Evolutionary conservation across 2,113 vertebrate species (phyloP).

Genomic region (Mormyrus iriodes): DNA sequence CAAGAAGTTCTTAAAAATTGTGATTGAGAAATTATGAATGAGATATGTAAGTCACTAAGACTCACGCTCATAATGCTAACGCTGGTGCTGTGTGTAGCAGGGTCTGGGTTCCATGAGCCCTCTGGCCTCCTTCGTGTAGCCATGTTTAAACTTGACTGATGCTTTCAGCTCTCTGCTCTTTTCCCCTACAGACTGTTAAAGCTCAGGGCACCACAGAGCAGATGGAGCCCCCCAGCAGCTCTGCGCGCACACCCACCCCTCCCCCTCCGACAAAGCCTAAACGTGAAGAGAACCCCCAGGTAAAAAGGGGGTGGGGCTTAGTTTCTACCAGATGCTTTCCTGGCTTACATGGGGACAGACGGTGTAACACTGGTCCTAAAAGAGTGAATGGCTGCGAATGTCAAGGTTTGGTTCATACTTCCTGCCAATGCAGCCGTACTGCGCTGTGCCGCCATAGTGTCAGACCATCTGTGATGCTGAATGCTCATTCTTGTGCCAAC

Average conservation of each 20-base stretch:
- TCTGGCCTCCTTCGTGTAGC: background rate
- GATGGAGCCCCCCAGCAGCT: conserved; percentile 52
- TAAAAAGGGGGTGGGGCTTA: conserved; percentile 39
- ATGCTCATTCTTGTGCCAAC: background rate
- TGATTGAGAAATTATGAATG: background rate
- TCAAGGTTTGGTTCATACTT: background rate
- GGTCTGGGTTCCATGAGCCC: background rate
- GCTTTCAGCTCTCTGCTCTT: background rate
- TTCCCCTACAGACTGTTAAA: conserved; percentile 64
- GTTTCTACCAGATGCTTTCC: background rate
- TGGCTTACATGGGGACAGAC: background rate
- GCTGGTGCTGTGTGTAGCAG: background rate
- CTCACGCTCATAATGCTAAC: background rate
- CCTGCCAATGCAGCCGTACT: background rate
- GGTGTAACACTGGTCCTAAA: background rate
- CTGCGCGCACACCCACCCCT: conserved; percentile 48
- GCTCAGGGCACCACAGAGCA: conserved; percentile 69
- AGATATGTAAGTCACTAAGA: background rate
- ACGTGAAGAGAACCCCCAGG: conserved; percentile 93
- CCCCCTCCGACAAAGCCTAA: conserved; percentile 78
- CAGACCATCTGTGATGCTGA: background rate
- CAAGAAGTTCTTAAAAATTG: background rate
- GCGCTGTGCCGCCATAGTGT: background rate
- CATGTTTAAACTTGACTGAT: background rate
- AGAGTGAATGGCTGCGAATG: background rate